phyloP scores from a whole-genome alignment of 2,113 vertebrate genomes.

The Elgaria multicarinata region DNA sequence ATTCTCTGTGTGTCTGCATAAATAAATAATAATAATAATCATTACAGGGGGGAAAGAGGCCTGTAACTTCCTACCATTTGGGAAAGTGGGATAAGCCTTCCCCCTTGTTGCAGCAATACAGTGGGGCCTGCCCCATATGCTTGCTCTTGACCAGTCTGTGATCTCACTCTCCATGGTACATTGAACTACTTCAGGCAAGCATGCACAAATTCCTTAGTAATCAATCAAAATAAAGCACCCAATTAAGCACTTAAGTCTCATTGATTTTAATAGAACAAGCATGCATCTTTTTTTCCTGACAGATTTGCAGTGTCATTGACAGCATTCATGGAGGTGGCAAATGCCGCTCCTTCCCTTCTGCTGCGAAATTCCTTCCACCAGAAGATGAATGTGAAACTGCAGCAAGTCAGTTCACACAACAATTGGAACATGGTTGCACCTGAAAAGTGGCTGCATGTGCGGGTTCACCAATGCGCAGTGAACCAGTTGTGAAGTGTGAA shows the following conservation, averaged over 20 bases:
- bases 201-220: background rate
- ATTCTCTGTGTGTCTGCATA: background rate
- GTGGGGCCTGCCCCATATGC: background rate
- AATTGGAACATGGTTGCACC: background rate
- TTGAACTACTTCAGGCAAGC: background rate
- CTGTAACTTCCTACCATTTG: background rate
- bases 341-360: background rate
- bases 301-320: background rate
- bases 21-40: no score
- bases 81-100: background rate
- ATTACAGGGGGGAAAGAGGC: background rate
- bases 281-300: background rate
- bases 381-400: background rate
- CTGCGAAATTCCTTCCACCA: background rate
- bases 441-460: background rate
- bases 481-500: background rate
- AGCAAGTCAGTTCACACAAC: background rate
- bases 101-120: background rate
- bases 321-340: background rate
- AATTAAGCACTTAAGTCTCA: background rate
- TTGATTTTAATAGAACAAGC: background rate
- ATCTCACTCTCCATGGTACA: background rate
- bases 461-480: background rate
- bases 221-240: background rate
- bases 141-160: background rate